Base-by-base conservation (phyloP, 2,113 vertebrate genomes). In the Oreochromis spilurus region DNA sequence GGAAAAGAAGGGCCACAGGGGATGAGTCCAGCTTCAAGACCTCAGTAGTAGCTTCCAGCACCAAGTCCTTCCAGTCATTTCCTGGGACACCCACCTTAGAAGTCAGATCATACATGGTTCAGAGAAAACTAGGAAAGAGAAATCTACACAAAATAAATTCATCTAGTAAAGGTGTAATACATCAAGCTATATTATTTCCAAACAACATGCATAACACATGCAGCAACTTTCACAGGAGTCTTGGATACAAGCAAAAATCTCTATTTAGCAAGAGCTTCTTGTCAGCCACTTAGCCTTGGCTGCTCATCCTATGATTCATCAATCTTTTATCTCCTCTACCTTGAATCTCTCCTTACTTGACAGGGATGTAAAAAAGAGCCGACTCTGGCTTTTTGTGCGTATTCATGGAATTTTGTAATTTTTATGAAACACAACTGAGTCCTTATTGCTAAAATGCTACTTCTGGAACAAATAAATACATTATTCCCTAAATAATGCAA, bases 21-120 rank as follows among this genome's bases (percentile, higher is more conserved):
- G 96, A 98, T 6, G 96, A 92, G 79, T 94, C 96, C 90, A 98
- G 95, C 89, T 99, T 99, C 93, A 98, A 85, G 70, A 96, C 97
- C 94, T 99, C 98, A 50, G 96, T 81, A 72, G 97, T 98, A 75
- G 99, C 99, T 92, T 99, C 98, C 29, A 96, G 94, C 81, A 98
- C 97, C 92, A 99, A 96, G 60, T 97, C 95, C n/a, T 95, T 95
- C 99, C 98, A 99, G 75, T 97, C 97, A 6, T 95, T 95, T 90
- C 94, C 92, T 54, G 97, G 94, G 77, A 96, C 77, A 29, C 96
- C 95, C 52, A 96, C 96, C 98, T 99, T 87, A 17, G 24, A 91
- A 29, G 40, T 60, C 17, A 83, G 9, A 86, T 17, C 16, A 78
- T 60, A 87, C 1, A 67, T 5, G 21, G 29, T 55, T 65, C 67